Evolutionary conservation across 1,140 invertebrate genomes (phyloP).

Genomic region (Drosophila fuyamai): DNA sequence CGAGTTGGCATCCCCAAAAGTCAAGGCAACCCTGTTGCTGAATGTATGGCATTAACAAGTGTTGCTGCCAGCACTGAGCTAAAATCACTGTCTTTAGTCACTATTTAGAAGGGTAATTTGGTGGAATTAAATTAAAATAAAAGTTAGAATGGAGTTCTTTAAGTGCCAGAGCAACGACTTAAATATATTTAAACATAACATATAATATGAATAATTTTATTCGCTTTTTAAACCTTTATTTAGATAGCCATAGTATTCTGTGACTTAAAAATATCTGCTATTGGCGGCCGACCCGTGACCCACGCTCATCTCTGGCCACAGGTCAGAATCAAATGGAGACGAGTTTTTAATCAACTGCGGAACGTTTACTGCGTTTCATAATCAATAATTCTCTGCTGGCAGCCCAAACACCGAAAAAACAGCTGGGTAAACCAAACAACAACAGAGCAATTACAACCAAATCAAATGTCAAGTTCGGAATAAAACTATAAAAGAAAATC

Average conservation of each 20-base stretch:
- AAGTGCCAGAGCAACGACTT: not conserved
- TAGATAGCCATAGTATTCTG: not conserved
- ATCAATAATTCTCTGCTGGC: conserved; percentile 59
- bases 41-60: conserved; percentile 49
- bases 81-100: not conserved
- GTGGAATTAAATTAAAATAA: not conserved
- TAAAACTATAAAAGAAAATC: conserved; percentile 27
- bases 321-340: conserved; percentile 26
- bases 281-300: conserved; percentile 2
- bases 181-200: not conserved
- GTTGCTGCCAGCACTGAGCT: conserved; percentile 38
- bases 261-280: conserved; percentile 31
- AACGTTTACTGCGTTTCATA: conserved; percentile 74
- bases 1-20: conserved; percentile 49
- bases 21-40: conserved; percentile 60
- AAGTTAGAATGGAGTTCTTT: not conserved
- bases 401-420: conserved; percentile 34
- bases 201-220: not conserved
- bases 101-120: too few relatives aligned
- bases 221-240: too few relatives aligned
- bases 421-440: conserved; percentile 29
- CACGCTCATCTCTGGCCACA: conserved; percentile 16
- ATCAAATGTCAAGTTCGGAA: conserved; percentile 46
- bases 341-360: conserved; percentile 33
- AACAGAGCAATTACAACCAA: conserved; percentile 18